Base-by-base conservation (phyloP, 2,888 invertebrate genomes). In the Melinopterus prodromus region DNA sequence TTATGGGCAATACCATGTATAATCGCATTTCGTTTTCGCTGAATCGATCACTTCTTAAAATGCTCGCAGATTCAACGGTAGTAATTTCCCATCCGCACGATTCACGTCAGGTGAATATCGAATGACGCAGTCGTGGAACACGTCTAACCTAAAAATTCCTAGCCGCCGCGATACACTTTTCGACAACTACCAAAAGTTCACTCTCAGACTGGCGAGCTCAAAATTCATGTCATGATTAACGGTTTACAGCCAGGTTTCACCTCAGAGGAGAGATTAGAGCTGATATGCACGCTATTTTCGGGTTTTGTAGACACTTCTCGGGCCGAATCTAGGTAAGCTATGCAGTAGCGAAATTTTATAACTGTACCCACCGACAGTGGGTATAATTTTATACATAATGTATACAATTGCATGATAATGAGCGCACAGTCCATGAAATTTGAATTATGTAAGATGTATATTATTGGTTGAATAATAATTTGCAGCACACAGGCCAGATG, bases 81-180 rank as follows among this genome's bases (percentile, higher is more conserved):
- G 53, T 53, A 53, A 53, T 53, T 53, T 53, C 53, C 53, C 53
- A 53, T 53, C 53, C 5, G 5, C 53, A 53, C 53, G 53, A 53
- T 53, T 53, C 53, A 53, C 53, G 53, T 53, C 53, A 53, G 53
- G 53, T 53, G 53, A 53, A 53, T 53, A 53, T 53, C 53, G 53
- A 53, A 53, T 53, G 53, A 53, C 53, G 53, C 53, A 53, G 53
- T 53, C 53, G 53, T 3, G 53, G 74, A 7, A 37, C 74, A 74
- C 74, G 74, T 74, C 35, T 37, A 74, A 74, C 74, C 74, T 74
- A 74, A 37, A 74, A 71, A 74, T 74, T 74, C 74, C 74, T n/a
- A 53, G 37, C 74, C 36, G 74, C 71, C 26, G 26, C 74, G 74
- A 74, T 74, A 74, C 74, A 74, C 74, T 74, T 74, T 74, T 74